Conservation (phyloP, 2,797 vertebrate genomes). For the Phoxinus dragarum region DNA sequence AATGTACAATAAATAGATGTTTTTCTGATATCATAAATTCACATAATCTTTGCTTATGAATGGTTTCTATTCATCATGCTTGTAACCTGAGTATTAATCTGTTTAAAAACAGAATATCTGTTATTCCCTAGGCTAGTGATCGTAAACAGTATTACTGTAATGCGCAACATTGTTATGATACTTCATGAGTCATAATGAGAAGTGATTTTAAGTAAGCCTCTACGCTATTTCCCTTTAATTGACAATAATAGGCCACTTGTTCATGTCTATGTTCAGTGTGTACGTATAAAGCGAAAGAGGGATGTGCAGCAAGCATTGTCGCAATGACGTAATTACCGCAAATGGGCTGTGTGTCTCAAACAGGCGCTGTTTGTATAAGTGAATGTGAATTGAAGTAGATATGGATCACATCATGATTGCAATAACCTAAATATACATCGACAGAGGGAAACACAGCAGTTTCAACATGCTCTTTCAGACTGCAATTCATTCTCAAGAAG, state of each 20-base stretch:
- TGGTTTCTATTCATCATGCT: background rate
- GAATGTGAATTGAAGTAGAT: slow-evolving; percentile 23
- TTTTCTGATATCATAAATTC: background rate
- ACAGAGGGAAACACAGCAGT: slow-evolving; percentile 39
- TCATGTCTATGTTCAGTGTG: slow-evolving; percentile 2
- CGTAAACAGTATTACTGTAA: background rate
- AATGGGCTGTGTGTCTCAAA: slow-evolving; percentile 2
- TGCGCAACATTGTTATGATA: background rate
- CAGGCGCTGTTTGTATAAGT: background rate
- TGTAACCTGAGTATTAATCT: background rate
- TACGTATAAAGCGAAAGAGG: background rate
- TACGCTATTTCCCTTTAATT: background rate
- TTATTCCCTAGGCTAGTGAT: background rate
- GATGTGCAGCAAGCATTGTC: background rate
- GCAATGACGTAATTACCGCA: slow-evolving; percentile 24
- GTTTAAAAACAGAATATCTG: background rate
- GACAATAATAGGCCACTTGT: background rate
- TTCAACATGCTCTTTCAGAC: background rate
- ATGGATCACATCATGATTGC: slow-evolving; percentile 8
- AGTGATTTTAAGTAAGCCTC: background rate
- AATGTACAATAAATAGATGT: background rate
- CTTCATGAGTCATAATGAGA: background rate
- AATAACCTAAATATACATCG: slow-evolving; percentile 36
- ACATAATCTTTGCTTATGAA: background rate
- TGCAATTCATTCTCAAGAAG: background rate